phyloP scores from a whole-genome alignment of 2,888 invertebrate species.

The Mythimna ferrago region DNA sequence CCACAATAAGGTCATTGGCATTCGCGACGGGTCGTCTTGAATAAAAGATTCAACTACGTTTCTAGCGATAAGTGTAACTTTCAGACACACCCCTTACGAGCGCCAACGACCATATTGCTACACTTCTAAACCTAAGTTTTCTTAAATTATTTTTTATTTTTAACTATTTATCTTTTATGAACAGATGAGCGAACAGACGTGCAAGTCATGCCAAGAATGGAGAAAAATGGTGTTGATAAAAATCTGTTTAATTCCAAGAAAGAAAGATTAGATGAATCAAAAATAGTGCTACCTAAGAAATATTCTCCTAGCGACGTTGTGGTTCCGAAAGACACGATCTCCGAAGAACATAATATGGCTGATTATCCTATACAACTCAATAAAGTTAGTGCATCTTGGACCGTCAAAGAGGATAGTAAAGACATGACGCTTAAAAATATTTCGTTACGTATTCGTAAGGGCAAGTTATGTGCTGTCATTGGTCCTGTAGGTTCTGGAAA shows the following conservation, averaged over 20 bases:
- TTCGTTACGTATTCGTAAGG: constrained; percentile 89
- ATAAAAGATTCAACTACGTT: constrained; percentile 30
- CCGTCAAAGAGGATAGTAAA: constrained; percentile 68
- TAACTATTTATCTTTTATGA: constrained; percentile 1
- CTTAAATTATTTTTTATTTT: background rate
- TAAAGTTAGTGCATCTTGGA: constrained; percentile 83
- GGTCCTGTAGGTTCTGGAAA: constrained; percentile 97
- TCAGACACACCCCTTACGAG: background rate
- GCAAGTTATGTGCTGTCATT: constrained; percentile 94
- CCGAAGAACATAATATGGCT: constrained; percentile 30
- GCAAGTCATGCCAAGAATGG: constrained; percentile 58
- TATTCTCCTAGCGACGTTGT: constrained; percentile 66
- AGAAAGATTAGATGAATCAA: constrained; percentile 46
- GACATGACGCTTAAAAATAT: constrained; percentile 90
- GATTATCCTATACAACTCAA: constrained; percentile 79
- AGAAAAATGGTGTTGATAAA: constrained; percentile 61
- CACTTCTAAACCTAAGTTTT: background rate
- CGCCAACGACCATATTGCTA: constrained; percentile 4
- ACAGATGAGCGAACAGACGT: constrained; percentile 82
- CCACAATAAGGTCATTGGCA: constrained; percentile 27
- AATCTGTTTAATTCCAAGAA: constrained; percentile 71
- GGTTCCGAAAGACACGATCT: constrained; percentile 14
- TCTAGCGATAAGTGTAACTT: background rate
- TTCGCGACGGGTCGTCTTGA: constrained; percentile 6
- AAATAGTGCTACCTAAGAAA: constrained; percentile 68